Evolutionary conservation across 2,113 vertebrate species (phyloP).

Genomic region (Corydoras maculifer): DNA sequence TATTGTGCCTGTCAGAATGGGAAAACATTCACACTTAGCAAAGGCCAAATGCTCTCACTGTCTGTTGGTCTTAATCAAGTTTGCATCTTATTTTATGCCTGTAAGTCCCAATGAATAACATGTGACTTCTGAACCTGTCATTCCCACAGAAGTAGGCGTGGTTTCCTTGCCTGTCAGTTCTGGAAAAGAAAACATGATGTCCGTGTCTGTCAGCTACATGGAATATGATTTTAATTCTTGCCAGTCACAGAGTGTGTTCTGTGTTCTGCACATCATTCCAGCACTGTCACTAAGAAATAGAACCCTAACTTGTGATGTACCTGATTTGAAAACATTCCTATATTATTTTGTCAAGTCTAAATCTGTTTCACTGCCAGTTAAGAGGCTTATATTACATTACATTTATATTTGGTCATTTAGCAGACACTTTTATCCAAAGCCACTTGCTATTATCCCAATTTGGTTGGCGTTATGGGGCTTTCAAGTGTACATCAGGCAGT

Average conservation of each 20-base stretch:
- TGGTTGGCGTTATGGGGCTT: too few species aligned
- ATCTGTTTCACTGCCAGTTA: too few species aligned
- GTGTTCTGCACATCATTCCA: background rate
- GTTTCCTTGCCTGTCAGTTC: background rate
- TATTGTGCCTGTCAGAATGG: background rate
- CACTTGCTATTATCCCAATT: too few species aligned
- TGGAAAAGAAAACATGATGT: background rate
- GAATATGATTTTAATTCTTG: background rate
- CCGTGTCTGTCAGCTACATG: background rate
- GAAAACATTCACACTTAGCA: background rate
- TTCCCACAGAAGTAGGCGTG: background rate
- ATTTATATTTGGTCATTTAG: too few species aligned
- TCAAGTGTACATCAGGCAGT: too few species aligned
- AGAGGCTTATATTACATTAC: too few species aligned
- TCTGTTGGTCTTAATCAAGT: background rate
- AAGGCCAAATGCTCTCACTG: background rate
- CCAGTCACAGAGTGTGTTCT: background rate
- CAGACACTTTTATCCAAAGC: too few species aligned
- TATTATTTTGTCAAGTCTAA: too few species aligned
- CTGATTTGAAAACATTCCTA: too few species aligned
- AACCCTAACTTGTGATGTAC: too few species aligned
- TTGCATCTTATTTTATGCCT: background rate
- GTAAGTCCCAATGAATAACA: background rate
- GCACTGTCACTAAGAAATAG: too few species aligned
- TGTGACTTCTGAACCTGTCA: background rate